Conservation (phyloP, 1,140 invertebrate genomes). For the Armadillidium nasatum region DNA sequence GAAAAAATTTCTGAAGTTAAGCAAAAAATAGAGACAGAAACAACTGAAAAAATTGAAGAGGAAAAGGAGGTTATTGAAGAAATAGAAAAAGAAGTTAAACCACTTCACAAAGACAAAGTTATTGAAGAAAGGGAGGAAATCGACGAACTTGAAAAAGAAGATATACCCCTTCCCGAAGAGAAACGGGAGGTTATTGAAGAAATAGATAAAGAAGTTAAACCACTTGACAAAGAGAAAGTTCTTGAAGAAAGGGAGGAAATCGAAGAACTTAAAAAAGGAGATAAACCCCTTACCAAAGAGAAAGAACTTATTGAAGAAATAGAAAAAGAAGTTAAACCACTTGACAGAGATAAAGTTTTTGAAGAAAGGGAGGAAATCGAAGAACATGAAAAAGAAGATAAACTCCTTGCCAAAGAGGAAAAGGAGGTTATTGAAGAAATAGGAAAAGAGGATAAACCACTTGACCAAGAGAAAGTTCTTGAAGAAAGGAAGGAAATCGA, state of each 20-base stretch:
- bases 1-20: background rate
- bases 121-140: slow-evolving; percentile 23
- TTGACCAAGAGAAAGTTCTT: too few relatives aligned
- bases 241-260: background rate
- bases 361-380: background rate
- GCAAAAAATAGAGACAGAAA: background rate
- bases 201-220: background rate
- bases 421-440: too few relatives aligned
- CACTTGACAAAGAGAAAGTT: too few relatives aligned
- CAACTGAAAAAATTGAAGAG: slow-evolving; percentile 32
- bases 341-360: background rate
- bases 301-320: too few relatives aligned
- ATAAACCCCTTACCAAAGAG: background rate
- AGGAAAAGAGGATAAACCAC: too few relatives aligned
- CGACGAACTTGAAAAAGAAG: slow-evolving; percentile 33
- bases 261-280: background rate
- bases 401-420: background rate
- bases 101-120: slow-evolving; percentile 28
- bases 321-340: slow-evolving; percentile 1
- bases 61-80: too few relatives aligned
- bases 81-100: too few relatives aligned
- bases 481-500: background rate
- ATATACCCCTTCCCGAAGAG: too few relatives aligned
- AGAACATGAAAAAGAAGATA: background rate
- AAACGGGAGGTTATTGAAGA: background rate